phyloP scores from a whole-genome alignment of 2,888 invertebrate genomes.

The Melieria crassipennis region DNA sequence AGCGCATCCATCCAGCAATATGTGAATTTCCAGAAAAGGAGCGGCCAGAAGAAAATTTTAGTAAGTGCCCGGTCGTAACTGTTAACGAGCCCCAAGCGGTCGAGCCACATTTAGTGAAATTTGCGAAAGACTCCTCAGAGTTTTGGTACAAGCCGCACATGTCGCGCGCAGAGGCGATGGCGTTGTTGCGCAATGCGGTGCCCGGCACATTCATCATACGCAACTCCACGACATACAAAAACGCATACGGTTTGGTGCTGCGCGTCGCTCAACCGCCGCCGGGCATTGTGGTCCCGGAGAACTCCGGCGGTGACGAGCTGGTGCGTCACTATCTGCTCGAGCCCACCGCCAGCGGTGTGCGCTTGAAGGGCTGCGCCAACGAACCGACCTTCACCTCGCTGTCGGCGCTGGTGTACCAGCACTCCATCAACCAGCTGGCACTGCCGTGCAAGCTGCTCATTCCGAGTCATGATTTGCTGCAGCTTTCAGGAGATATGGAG shows the following conservation, averaged over 20 bases:
- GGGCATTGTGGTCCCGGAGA: constrained; percentile 67
- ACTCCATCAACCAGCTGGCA: constrained; percentile 95
- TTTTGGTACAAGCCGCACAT: constrained; percentile 98
- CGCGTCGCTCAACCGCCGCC: constrained; percentile 88
- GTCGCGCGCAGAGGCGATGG: constrained; percentile 93
- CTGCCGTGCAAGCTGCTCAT: constrained; percentile 88
- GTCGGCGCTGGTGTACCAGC: constrained; percentile 97
- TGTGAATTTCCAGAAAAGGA: background rate
- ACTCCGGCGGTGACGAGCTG: constrained; percentile 76
- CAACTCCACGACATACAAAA: constrained; percentile 77
- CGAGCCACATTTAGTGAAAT: constrained; percentile 80
- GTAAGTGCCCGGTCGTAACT: background rate
- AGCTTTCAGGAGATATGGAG: constrained; percentile 43
- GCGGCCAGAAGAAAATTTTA: background rate
- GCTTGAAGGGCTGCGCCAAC: constrained; percentile 92
- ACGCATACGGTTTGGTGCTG: constrained; percentile 95
- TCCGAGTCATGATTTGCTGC: constrained; percentile 68
- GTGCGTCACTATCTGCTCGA: constrained; percentile 98
- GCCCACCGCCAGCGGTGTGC: constrained; percentile 94
- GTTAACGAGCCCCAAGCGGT: constrained; percentile 75
- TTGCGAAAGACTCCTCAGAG: constrained; percentile 92
- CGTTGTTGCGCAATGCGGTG: constrained; percentile 82
- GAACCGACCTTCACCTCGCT: constrained; percentile 97
- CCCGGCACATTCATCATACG: constrained; percentile 97
- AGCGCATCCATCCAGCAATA: constrained; percentile 11